phyloP scores from a whole-genome alignment of 2,888 invertebrate species.

The Tetragonula carbonaria region DNA sequence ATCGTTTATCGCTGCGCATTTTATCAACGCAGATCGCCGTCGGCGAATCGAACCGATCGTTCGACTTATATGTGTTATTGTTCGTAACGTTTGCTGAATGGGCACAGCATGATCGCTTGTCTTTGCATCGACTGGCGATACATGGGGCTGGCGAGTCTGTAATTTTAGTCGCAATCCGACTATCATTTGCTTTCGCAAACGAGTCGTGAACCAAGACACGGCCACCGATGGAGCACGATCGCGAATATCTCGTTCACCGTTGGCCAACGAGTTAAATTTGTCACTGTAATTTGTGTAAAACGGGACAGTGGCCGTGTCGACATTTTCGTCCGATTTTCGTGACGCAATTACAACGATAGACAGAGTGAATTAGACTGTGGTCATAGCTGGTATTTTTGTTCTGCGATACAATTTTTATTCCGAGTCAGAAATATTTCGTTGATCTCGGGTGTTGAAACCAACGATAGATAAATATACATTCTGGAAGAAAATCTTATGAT shows the following conservation, averaged over 20 bases:
- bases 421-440: too few species aligned
- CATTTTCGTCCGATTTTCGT: background rate
- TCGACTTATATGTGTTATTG: conserved; percentile 59
- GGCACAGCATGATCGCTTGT: conserved; percentile 35
- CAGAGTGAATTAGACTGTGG: too few species aligned
- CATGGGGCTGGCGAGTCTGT: conserved; percentile 55
- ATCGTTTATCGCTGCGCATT: too few species aligned
- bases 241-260: conserved; percentile 1
- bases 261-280: background rate
- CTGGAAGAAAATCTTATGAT: too few species aligned
- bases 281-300: background rate
- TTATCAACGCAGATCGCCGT: background rate
- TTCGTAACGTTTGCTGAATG: conserved; percentile 22
- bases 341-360: background rate
- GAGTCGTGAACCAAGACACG: conserved; percentile 52
- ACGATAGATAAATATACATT: too few species aligned
- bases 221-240: conserved; percentile 13
- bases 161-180: conserved; percentile 54
- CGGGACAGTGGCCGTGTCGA: background rate
- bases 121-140: conserved; percentile 30
- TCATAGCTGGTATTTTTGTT: too few species aligned
- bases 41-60: conserved; percentile 54
- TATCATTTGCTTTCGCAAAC: conserved; percentile 57
- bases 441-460: too few species aligned
- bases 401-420: too few species aligned